Evolutionary conservation across 2,888 invertebrate genomes (phyloP), one percentile per base, ranked within the genome.

Genomic region (Mesochorus sp.): DNA sequence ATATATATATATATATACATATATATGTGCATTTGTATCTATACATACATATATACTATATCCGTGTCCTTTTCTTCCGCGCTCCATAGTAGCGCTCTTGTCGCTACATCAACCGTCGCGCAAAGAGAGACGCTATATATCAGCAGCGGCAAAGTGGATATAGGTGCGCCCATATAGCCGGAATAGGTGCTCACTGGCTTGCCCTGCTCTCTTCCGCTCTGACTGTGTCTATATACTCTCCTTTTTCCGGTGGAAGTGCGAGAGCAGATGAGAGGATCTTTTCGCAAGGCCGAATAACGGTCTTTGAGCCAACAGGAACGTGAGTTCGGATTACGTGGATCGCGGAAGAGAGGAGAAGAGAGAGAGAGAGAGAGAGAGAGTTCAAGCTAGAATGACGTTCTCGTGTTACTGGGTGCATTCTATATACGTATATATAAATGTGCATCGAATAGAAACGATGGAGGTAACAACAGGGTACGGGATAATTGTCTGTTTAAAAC

Each of bases 271-370:
- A 82, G 79, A 80, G 79, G 47, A 55, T 55, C 62, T 44, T 44
- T 66, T 44, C 72, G 71, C 51, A 72, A 64, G 72, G 66, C 66
- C 47, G 53, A 76, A n/a, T n/a, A 74, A 67, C 81, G 78, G 73
- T 76, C 76, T 66, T 37, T 57, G 68, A 66, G 57, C 71, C 74
- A 78, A 78, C 81, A 64, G 79, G 81, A 84, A 82, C 82, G 81
- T 81, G 53, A 73, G 59, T 57, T 67, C 70, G 82, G 82, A 83
- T 85, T 84, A 82, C 80, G 71, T 82, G 82, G 79, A 84, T 84
- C 84, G 74, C 73, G 66, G 75, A 81, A 83, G 66, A 74, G 80
- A 84, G 47, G 28, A 39, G 44, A 14, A 39, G 21, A 24, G 24
- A 26, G 51, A 42, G 26, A 59, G 6, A 17, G 39, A 55, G 42